Evolutionary conservation across 1,140 invertebrate genomes (phyloP), one percentile per base, ranked within the genome.

Genomic region (Eciton burchellii): DNA sequence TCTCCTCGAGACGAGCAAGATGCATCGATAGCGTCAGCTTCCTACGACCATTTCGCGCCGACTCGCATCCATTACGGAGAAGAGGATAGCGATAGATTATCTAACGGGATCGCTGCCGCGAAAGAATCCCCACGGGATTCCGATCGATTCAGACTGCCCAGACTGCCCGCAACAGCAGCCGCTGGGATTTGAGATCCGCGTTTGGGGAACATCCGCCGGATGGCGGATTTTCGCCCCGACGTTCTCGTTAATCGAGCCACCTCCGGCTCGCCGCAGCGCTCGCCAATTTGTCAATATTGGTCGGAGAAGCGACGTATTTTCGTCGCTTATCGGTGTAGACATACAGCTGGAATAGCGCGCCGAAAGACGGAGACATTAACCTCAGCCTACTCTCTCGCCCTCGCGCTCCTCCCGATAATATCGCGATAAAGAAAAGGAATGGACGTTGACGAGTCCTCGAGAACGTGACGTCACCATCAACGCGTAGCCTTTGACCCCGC

Each of bases 381-480:
- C 77, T 72, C 66, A 41, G 43, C 21, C 41, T 47, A 77, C 35
- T 73, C 43, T 49, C 16, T n/a, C 14, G 35, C 35, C 35, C 35
- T 35, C 35, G 2, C 35, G 2, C 35, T 35, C 2, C 35, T 35
- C 12, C 41, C 79, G 79, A 81, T 81, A 81, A 81, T 73, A 45
- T 19, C 47, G 16, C n/a, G 82, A 83, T 72, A 66, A 73, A 79
- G 57, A 83, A 68, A 68, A 83, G 82, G 68, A 83, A 68, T 68
- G 71, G 26, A 62, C 81, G 14, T 52, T 60, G 72, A 82, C 57
- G 41, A 62, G 56, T 73, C 71, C 59, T 81, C 68, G 59, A 45
- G 68, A 52, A 73, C 54, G 63, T 89, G 87, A 89, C 72, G 85
- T 89, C 85, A 89, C 63, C 84, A 87, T 87, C 83, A 85, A 79